These are phyloP conservation scores for Ennomos quercinarius DNA, from an alignment of 2,888 invertebrate genomes.

Conservation along the genomic window DNA sequence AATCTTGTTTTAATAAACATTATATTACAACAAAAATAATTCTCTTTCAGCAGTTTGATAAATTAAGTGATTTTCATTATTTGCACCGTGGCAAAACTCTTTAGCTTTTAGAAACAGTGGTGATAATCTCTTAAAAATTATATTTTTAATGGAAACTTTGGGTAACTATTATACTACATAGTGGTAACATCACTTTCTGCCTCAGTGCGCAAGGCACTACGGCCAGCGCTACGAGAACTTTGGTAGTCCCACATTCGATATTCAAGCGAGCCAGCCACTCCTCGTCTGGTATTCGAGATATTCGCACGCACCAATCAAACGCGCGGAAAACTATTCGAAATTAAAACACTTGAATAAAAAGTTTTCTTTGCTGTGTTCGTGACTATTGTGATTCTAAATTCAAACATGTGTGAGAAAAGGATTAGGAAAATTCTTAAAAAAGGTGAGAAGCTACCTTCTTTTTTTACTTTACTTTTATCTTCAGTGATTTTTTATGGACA, in stretches of 20 bases:
- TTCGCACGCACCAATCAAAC: slow-evolving; percentile 41
- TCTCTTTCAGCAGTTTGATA: too few species aligned
- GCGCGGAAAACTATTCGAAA: slow-evolving; percentile 23
- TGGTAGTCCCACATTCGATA: slow-evolving; percentile 51
- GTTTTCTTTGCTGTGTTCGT: slow-evolving; percentile 48
- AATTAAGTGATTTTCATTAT: too few species aligned
- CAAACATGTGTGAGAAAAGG: slow-evolving; percentile 72
- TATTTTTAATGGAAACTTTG: background rate
- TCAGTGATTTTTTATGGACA: background rate
- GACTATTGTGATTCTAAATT: slow-evolving; percentile 50
- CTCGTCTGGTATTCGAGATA: slow-evolving; percentile 45
- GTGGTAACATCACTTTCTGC: slow-evolving; percentile 41
- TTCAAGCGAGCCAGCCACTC: slow-evolving; percentile 54
- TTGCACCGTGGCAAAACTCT: too few species aligned
- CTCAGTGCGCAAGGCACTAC: slow-evolving; percentile 32
- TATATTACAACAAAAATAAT: too few species aligned
- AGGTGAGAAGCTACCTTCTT: slow-evolving; percentile 51
- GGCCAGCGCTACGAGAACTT: slow-evolving; percentile 27
- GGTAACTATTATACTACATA: background rate
- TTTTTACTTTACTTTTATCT: slow-evolving; percentile 4
- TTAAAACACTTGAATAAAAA: slow-evolving; percentile 16
- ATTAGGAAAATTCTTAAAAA: slow-evolving; percentile 61
- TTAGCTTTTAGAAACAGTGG: too few species aligned
- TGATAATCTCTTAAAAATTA: too few species aligned
- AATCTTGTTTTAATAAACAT: too few species aligned